Evolutionary conservation across 2,888 invertebrate species (phyloP), one percentile per base, ranked within the genome.

Genomic region (Plusia festucae): DNA sequence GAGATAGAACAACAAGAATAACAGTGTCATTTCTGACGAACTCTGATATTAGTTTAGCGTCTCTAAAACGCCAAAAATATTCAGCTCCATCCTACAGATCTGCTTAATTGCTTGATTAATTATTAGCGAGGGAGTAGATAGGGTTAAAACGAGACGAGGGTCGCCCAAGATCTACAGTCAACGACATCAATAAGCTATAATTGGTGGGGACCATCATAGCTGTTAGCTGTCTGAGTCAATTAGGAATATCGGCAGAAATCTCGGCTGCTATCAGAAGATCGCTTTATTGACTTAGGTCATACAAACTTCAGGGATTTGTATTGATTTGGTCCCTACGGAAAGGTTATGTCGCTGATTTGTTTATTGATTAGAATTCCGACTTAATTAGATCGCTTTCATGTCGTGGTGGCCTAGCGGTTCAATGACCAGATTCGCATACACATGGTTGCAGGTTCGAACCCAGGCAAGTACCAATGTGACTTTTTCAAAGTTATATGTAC

Each of bases 41-140:
- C n/a, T 18, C 49, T 46, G n/a, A n/a, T 57, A 51, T 61, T 34
- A n/a, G 27, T 65, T 44, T 27, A 60, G 16, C 27, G 24, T 22
- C 51, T 86, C 84, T 84, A 80, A 76, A 73, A 68, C 60, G 70
- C 83, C 78, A 84, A 90, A 91, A 90, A 90, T 88, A 90, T 49
- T 89, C 84, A 82, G 81, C 49, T 60, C 73, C 79, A 82, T 82
- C 82, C 65, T 78, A 82, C 75, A 83, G 85, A 89, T 90, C 85
- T 89, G 85, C 82, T 88, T 92, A 94, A 94, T 94, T 93, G 92
- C 89, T 91, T 94, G 93, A 93, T 94, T 92, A 94, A 94, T 94
- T 93, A 94, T 94, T 93, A 93, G 89, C 86, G 82, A 83, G 86
- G 88, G 87, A 86, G 82, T 85, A 85, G 90, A 91, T 89, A 89